Conservation (phyloP, 2,888 invertebrate species). For the Phyllotreta striolata region DNA sequence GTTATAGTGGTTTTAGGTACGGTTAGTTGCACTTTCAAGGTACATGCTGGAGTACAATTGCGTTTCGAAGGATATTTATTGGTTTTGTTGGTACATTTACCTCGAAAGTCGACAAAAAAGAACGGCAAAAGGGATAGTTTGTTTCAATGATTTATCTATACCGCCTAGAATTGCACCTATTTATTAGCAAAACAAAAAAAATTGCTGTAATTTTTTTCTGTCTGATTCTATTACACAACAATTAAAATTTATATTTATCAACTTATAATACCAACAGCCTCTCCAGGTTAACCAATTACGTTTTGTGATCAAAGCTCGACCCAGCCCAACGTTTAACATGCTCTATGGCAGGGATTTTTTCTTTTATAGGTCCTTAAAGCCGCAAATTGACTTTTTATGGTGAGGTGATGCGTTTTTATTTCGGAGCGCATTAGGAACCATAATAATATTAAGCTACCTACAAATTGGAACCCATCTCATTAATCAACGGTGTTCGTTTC, state of each 20-base stretch:
- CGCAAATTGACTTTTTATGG: slow-evolving; percentile 50
- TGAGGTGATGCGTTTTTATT: slow-evolving; percentile 41
- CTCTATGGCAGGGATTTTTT: slow-evolving; percentile 39
- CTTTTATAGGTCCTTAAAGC: slow-evolving; percentile 43
- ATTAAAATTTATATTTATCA: too few relatives aligned
- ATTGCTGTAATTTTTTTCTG: too few relatives aligned
- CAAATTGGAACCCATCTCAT: slow-evolving; percentile 42
- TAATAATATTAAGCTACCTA: slow-evolving; percentile 44
- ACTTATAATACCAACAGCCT: too few relatives aligned
- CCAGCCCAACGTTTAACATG: slow-evolving; percentile 51
- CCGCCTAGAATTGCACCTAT: too few relatives aligned
- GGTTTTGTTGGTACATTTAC: too few relatives aligned
- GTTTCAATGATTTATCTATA: too few relatives aligned
- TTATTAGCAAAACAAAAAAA: too few relatives aligned
- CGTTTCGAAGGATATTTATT: slow-evolving; percentile 9
- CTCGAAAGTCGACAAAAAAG: too few relatives aligned
- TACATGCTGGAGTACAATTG: slow-evolving; percentile 23
- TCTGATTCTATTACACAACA: too few relatives aligned
- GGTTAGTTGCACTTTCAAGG: slow-evolving; percentile 25
- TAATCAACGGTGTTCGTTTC: slow-evolving; percentile 32
- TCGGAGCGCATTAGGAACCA: slow-evolving; percentile 36
- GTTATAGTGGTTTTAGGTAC: slow-evolving; percentile 26
- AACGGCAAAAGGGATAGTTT: too few relatives aligned
- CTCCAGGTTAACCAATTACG: slow-evolving; percentile 47
- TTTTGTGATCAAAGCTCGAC: slow-evolving; percentile 49